Percentiles rank a stretch among this genome's conserved stretches.
Evolutionary conservation across 2,888 invertebrate species (phyloP).

Genomic region (Listrodromus nycthemerus): DNA sequence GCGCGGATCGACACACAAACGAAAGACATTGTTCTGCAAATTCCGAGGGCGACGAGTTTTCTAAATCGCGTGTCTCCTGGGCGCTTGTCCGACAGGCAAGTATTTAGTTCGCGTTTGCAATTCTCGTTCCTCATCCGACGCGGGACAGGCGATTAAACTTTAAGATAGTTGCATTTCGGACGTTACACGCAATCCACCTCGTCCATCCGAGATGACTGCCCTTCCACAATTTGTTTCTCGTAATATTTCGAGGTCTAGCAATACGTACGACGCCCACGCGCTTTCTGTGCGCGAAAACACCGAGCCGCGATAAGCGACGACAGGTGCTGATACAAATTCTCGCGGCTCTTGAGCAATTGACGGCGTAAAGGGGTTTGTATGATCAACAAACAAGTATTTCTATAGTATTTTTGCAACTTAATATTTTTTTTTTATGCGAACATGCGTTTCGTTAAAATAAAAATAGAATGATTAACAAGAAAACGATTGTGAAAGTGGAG

Average conservation of each 20-base stretch:
- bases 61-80: not conserved
- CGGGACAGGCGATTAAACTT: conserved; percentile 54
- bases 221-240: conserved; percentile 42
- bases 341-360: conserved; percentile 48
- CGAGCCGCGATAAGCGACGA: conserved; percentile 49
- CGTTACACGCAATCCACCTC: conserved; percentile 35
- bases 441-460: no score
- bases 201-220: conserved; percentile 29
- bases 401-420: no score
- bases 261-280: conserved; percentile 54
- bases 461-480: no score
- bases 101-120: conserved; percentile 34
- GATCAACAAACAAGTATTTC: no score
- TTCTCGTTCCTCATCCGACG: conserved; percentile 52
- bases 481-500: no score
- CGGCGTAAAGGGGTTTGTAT: no score
- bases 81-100: conserved; percentile 3
- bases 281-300: conserved; percentile 30
- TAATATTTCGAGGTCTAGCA: conserved; percentile 20
- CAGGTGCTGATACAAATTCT: conserved; percentile 65
- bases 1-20: conserved; percentile 3
- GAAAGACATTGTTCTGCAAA: not conserved
- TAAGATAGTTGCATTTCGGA: conserved; percentile 60
- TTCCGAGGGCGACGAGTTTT: conserved; percentile 3
- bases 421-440: no score